Conservation (phyloP, 2,113 vertebrate species). For the Elachura formosa region DNA sequence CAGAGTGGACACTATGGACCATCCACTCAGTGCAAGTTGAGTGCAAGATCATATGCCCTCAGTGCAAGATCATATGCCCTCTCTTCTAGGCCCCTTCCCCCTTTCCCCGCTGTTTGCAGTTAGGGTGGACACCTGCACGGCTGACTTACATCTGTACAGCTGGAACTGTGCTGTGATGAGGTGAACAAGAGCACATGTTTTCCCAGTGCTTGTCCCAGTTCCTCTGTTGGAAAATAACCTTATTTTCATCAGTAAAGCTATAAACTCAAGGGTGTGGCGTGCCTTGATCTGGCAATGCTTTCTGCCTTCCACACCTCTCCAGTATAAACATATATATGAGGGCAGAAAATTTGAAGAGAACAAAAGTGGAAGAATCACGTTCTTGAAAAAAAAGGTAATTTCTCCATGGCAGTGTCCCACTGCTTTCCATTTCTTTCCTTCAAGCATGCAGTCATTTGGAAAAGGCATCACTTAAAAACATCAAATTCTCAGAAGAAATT, state of each 20-base stretch:
- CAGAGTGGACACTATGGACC: not conserved
- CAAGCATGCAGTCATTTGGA: not conserved
- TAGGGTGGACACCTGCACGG: not conserved
- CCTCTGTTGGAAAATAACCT: not conserved
- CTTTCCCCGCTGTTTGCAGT: not conserved
- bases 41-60: accelerated
- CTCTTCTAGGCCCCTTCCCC: not conserved
- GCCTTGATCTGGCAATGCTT: not conserved
- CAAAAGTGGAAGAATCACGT: not conserved
- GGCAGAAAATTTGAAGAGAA: not conserved
- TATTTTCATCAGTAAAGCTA: not conserved
- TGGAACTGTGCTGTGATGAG: accelerated
- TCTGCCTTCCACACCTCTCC: not conserved
- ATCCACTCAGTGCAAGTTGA: not conserved
- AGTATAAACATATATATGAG: not conserved
- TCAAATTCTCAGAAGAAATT: not conserved
- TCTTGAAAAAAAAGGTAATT: not conserved
- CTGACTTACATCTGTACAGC: not conserved
- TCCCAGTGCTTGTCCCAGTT: not conserved
- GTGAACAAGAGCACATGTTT: not conserved
- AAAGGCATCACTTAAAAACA: not conserved
- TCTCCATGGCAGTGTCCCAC: not conserved
- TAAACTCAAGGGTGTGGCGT: not conserved
- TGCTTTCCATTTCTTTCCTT: not conserved
- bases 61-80: accelerated